These are phyloP conservation scores for Gambelia wislizenii DNA, from an alignment of 2,797 vertebrate genomes.

Conservation along the genomic window DNA sequence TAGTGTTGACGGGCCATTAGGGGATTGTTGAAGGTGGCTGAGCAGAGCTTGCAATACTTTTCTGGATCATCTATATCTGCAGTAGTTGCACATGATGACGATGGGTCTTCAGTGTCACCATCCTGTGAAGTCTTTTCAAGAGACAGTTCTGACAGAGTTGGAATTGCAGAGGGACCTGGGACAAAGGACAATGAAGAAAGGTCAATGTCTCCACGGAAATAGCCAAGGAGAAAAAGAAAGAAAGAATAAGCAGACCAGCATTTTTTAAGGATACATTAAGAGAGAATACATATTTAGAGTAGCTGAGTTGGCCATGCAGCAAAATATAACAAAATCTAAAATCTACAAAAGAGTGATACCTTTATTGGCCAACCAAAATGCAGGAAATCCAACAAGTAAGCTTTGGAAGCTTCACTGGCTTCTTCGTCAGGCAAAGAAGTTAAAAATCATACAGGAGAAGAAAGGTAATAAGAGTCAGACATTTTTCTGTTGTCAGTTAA, in stretches of 20 bases:
- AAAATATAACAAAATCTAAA: too few species aligned
- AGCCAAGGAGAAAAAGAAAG: background rate
- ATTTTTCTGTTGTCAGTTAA: too few species aligned
- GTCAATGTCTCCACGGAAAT: background rate
- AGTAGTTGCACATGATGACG: constrained; percentile 7
- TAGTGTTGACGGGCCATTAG: constrained; percentile 86
- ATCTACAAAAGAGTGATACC: too few species aligned
- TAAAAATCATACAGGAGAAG: too few species aligned
- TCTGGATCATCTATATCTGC: constrained; percentile 81
- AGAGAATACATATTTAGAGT: background rate
- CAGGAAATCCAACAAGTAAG: too few species aligned
- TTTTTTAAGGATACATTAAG: background rate
- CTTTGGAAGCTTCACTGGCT: too few species aligned
- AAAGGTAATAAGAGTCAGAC: too few species aligned
- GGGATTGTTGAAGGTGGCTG: constrained; percentile 84
- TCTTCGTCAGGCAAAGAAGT: too few species aligned
- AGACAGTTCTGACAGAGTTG: constrained; percentile 48
- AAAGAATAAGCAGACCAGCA: background rate
- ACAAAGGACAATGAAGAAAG: constrained; percentile 44
- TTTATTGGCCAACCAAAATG: too few species aligned
- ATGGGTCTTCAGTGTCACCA: constrained; percentile 49
- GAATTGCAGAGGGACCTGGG: constrained; percentile 44
- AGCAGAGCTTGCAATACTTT: constrained; percentile 85
- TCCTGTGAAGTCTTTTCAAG: constrained; percentile 51
- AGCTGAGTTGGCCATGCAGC: too few species aligned